Conservation (phyloP, 2,797 vertebrate species). For the Molossus alvarezi region DNA sequence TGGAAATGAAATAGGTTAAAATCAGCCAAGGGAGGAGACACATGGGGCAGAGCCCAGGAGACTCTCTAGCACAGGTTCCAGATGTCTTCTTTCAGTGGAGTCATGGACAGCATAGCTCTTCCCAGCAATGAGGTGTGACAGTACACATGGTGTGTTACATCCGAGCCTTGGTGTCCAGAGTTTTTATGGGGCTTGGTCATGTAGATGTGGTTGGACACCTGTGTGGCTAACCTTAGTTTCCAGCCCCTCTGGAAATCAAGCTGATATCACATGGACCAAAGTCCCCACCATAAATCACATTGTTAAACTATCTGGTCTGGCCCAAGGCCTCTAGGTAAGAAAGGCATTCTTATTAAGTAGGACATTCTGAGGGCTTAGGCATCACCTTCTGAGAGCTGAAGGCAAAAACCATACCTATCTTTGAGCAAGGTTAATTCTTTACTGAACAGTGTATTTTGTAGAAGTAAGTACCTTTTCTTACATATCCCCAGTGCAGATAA, state of each 20-base stretch:
- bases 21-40: background rate
- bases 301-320: background rate
- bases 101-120: background rate
- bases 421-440: background rate
- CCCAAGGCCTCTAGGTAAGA: background rate
- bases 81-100: background rate
- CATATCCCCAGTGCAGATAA: background rate
- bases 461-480: background rate
- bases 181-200: background rate
- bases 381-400: background rate
- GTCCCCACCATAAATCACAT: background rate
- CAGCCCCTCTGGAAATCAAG: background rate
- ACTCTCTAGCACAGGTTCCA: accelerated
- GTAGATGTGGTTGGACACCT: background rate
- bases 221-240: background rate
- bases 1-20: background rate
- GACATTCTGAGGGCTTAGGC: background rate
- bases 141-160: background rate
- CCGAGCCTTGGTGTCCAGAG: background rate
- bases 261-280: background rate
- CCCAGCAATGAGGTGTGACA: background rate
- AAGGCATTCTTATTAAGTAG: background rate
- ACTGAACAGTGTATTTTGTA: background rate
- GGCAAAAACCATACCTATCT: background rate
- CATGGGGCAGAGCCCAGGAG: background rate